These are phyloP conservation scores for Mylabris sibirica DNA, from an alignment of 2,888 invertebrate genomes.

Conservation along the genomic window DNA sequence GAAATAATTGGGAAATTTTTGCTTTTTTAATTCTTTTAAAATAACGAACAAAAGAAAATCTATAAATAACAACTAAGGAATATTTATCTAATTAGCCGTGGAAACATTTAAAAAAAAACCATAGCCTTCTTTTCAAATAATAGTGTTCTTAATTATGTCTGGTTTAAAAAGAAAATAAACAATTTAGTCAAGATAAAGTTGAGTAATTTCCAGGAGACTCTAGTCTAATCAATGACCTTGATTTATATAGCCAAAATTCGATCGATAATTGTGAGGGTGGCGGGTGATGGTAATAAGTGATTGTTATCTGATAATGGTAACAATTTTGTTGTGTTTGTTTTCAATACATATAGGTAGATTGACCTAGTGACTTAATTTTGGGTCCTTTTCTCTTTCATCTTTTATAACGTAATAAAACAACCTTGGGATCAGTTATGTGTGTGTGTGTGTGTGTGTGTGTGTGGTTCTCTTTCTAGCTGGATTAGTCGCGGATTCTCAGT, in stretches of 20 bases:
- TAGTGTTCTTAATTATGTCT: too few species aligned
- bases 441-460: too few species aligned
- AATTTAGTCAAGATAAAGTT: not conserved
- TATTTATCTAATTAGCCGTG: not conserved
- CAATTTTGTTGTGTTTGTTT: not conserved
- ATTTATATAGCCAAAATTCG: not conserved
- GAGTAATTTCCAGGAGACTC: not conserved
- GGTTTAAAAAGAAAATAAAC: too few species aligned
- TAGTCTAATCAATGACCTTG: conserved; percentile 4
- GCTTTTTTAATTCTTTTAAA: not conserved
- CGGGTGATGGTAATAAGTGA: too few species aligned
- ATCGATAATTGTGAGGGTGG: not conserved
- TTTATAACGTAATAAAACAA: too few species aligned
- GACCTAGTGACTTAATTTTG: not conserved
- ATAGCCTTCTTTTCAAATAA: not conserved
- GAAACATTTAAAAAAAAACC: not conserved
- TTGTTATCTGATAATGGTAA: too few species aligned
- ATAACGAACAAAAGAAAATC: not conserved
- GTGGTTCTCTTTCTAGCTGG: not conserved
- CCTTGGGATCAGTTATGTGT: not conserved
- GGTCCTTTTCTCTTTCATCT: too few species aligned
- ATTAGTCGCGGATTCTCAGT: not conserved
- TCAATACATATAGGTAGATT: not conserved
- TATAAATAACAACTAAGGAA: not conserved
- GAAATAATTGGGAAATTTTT: conserved; percentile 1